phyloP scores from a whole-genome alignment of 2,888 invertebrate species.

The Listrodromus nycthemerus region DNA sequence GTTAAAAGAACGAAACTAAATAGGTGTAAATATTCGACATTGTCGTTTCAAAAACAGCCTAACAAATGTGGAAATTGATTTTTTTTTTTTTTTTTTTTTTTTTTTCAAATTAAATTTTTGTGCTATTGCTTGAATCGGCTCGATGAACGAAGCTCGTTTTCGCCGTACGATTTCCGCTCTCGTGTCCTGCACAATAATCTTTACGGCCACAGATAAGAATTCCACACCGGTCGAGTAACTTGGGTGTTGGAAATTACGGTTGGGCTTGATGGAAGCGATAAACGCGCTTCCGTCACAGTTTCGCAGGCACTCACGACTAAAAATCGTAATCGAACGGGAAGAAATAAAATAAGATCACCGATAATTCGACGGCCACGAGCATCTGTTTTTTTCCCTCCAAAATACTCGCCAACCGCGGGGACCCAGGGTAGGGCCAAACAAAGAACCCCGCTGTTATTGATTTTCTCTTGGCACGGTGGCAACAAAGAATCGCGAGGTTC shows the following conservation, averaged over 20 bases:
- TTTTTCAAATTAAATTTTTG: too few relatives aligned
- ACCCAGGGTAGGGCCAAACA: constrained; percentile 73
- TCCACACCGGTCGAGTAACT: constrained; percentile 18
- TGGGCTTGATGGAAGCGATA: constrained; percentile 34
- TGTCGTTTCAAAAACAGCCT: too few relatives aligned
- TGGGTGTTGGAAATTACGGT: background rate
- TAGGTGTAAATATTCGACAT: too few relatives aligned
- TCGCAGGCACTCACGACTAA: background rate
- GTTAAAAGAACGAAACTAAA: too few relatives aligned
- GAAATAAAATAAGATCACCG: constrained; percentile 3
- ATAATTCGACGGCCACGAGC: constrained; percentile 26
- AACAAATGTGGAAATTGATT: too few relatives aligned
- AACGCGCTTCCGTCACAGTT: constrained; percentile 12
- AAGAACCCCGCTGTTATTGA: constrained; percentile 81
- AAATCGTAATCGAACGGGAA: constrained; percentile 21
- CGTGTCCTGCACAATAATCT: background rate
- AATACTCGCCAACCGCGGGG: constrained; percentile 68
- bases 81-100: too few relatives aligned
- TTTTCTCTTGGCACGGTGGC: constrained; percentile 78
- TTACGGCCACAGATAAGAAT: background rate
- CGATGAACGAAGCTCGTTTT: background rate
- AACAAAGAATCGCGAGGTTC: constrained; percentile 77
- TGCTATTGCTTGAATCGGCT: background rate
- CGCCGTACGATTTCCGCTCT: background rate
- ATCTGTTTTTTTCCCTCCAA: constrained; percentile 77